Conservation (phyloP, 2,888 invertebrate genomes). For the Drosophila pegasa region DNA sequence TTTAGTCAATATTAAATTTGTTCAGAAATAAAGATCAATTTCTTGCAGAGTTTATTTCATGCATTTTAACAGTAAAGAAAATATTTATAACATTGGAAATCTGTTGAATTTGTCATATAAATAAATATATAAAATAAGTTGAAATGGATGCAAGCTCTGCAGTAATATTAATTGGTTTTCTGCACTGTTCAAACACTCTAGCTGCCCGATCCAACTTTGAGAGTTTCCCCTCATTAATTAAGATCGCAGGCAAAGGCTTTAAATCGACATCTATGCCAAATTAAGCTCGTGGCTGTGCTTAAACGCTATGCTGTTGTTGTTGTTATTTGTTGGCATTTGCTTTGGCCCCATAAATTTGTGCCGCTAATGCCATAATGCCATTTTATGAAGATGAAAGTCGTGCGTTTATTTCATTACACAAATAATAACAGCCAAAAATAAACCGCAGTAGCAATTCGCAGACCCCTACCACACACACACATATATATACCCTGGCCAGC, state of each 20-base stretch:
- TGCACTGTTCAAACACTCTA: neutral
- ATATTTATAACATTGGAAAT: no score
- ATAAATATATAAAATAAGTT: no score
- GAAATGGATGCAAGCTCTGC: no score
- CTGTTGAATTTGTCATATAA: no score
- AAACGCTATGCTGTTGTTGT: constrained; percentile 2
- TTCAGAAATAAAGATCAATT: no score
- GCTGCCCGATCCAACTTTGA: neutral
- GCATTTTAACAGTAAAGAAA: no score
- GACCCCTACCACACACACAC: neutral
- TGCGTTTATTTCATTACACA: constrained; percentile 82
- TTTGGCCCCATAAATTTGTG: constrained; percentile 68
- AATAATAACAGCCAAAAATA: constrained; percentile 77
- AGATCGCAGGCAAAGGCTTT: constrained; percentile 24
- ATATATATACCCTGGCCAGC: neutral
- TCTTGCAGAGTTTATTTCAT: no score
- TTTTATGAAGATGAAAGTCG: constrained; percentile 81
- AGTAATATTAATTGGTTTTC: neutral
- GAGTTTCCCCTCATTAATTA: constrained; percentile 22
- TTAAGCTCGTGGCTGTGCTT: constrained; percentile 3
- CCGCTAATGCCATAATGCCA: constrained; percentile 79
- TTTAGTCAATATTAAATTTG: no score
- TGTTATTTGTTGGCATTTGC: constrained; percentile 25
- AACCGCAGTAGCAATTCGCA: constrained; percentile 64
- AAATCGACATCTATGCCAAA: constrained; percentile 3